phyloP scores from a whole-genome alignment of 2,797 vertebrate genomes.

The Sebastes reedi region DNA sequence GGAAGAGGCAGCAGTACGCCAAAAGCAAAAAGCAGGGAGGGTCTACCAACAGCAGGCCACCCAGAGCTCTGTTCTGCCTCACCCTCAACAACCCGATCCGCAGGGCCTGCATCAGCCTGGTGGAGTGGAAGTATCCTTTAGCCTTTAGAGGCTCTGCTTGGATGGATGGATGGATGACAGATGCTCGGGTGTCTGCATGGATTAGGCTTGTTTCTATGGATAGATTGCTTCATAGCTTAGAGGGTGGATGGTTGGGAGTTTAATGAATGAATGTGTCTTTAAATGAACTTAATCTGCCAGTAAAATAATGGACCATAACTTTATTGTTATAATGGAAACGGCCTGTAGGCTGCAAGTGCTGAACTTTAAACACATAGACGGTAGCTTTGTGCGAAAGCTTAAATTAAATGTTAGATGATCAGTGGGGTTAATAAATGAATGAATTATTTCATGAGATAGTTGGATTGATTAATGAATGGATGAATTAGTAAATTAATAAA shows the following conservation, averaged over 20 bases:
- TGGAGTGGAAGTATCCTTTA: conserved; percentile 99
- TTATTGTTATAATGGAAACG: not conserved
- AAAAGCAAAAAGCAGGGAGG: conserved; percentile 99
- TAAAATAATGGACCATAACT: not conserved
- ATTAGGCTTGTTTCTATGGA: conserved; percentile 2
- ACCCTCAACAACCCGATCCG: conserved; percentile 98
- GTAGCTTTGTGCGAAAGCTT: not conserved
- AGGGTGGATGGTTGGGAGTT: not conserved
- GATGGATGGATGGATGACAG: not conserved
- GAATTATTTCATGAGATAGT: not conserved
- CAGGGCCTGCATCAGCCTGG: conserved; percentile 98
- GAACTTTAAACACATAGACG: not conserved
- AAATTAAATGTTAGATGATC: not conserved
- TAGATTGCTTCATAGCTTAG: not conserved
- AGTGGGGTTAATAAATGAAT: not conserved
- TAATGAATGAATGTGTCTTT: not conserved
- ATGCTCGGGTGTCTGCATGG: not conserved
- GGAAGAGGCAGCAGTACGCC: conserved; percentile 97
- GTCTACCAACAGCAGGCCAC: conserved; percentile 92
- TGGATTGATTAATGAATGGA: not conserved
- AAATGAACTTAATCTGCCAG: not conserved
- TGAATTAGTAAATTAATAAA: not conserved
- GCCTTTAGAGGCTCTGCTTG: not conserved
- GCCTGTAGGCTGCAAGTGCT: not conserved
- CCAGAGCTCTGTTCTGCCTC: conserved; percentile 98